Evolutionary conservation across 2,888 invertebrate species (phyloP).

Genomic region (Acronicta aceris): DNA sequence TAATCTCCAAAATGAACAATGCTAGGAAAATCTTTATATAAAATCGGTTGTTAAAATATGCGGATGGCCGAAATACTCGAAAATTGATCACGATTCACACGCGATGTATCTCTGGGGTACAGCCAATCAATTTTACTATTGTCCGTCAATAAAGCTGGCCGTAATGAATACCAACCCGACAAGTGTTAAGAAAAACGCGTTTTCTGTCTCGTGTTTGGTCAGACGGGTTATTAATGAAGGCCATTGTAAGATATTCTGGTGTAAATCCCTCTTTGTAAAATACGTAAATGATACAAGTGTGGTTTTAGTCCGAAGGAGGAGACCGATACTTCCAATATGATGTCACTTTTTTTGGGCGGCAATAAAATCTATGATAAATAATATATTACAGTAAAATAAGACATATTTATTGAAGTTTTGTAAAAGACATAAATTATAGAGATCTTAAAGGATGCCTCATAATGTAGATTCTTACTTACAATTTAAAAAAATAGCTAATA

Average conservation of each 20-base stretch:
- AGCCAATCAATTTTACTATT: slow-evolving; percentile 50
- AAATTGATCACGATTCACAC: slow-evolving; percentile 19
- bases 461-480: background rate
- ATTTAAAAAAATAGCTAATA: background rate
- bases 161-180: slow-evolving; percentile 8
- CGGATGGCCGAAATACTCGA: background rate
- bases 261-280: too few species aligned
- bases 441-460: background rate
- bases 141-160: slow-evolving; percentile 50
- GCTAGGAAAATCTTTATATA: slow-evolving; percentile 5
- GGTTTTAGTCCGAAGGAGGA: too few species aligned
- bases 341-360: too few species aligned
- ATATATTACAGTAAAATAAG: too few species aligned
- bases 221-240: too few species aligned
- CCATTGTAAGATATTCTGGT: too few species aligned
- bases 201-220: too few species aligned
- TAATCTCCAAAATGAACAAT: slow-evolving; percentile 3
- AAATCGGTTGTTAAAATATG: slow-evolving; percentile 4
- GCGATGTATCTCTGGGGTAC: slow-evolving; percentile 7
- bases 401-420: too few species aligned
- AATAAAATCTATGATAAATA: too few species aligned
- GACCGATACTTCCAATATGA: too few species aligned
- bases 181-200: slow-evolving; percentile 23
- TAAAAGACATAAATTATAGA: background rate
- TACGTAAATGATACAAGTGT: too few species aligned